phyloP scores from a whole-genome alignment of 2,797 vertebrate species.

The Lepus oiostolus region DNA sequence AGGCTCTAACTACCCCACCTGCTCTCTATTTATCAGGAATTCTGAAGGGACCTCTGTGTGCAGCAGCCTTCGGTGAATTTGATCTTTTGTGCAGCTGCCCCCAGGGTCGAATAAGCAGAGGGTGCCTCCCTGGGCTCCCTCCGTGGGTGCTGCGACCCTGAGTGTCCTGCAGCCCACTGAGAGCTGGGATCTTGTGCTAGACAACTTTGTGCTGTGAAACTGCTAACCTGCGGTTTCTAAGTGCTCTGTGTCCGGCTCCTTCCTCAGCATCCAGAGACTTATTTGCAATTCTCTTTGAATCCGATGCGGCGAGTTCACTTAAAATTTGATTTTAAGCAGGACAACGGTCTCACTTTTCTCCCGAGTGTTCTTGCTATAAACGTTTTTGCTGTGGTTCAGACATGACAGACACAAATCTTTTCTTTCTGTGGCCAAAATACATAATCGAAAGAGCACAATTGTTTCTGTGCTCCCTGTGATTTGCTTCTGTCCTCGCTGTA shows the following conservation, averaged over 20 bases:
- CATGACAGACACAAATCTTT: constrained; percentile 11
- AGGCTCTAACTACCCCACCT: rapidly evolving
- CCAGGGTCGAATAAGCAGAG: neutral
- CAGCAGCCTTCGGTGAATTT: neutral
- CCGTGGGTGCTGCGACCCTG: too few relatives aligned
- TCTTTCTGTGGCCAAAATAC: neutral
- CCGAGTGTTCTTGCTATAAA: neutral
- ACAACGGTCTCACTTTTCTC: neutral
- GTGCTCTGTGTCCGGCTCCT: rapidly evolving
- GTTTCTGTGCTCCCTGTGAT: neutral
- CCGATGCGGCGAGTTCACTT: neutral
- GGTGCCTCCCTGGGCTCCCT: rapidly evolving
- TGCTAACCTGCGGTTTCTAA: neutral
- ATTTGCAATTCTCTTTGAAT: constrained; percentile 5
- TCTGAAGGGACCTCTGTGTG: neutral
- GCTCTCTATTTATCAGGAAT: neutral
- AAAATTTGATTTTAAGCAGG: constrained; percentile 1
- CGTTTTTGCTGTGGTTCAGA: neutral
- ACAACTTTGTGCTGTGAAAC: neutral
- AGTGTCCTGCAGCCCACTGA: neutral
- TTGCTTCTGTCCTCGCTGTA: neutral
- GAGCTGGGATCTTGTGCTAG: rapidly evolving
- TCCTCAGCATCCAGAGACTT: neutral
- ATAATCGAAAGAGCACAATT: neutral
- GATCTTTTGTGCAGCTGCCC: neutral